Evolutionary conservation across 2,113 vertebrate genomes (phyloP), one percentile per base, ranked within the genome.

Genomic region (Peucedramus taeniatus): DNA sequence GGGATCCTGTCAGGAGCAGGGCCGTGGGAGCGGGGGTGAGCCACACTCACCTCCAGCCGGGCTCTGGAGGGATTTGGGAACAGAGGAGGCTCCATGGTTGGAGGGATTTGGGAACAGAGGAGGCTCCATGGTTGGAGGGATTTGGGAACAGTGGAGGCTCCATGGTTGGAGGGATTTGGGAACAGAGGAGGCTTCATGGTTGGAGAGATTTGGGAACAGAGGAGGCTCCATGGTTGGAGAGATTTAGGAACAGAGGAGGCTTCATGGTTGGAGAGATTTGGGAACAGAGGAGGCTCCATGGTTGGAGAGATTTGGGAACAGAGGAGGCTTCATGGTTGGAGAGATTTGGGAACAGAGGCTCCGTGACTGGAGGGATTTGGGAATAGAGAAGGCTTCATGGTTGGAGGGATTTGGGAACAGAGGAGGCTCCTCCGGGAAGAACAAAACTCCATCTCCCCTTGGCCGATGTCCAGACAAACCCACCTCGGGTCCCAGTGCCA

Each of bases 401-500:
- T 15, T 1, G 14, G 42, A 37, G n/a, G 13, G 18, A 44, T 56
- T n/a, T 57, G 54, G 54, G 71, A 59, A 3, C 8, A 17, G 23
- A 1, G 4, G 30, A 33, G 31, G 19, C 18, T 37, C 50, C 47
- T 40, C 28, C 1, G 2, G 35, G 60, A 76, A 50, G 51, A 35
- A 7, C 30, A 9, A 17, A 57, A 40, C 4, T 13, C 60, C 59
- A 7, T 24, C 19, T 75, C 42, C 3, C 7, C 8, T 23, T 56
- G 0, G 0, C 39, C 0, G 0, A 37, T 3, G 28, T 11, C 60
- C 16, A 1, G 49, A 11, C 0, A 7, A 56, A 42, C 1, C 78
- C 78, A 23, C 3, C 13, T 8, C 3, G 0, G 27, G 39, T 81
- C 59, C 75, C 64, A 31, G 31, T 3, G 28, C 3, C 6, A 50